Evolutionary conservation across 2,888 invertebrate genomes (phyloP), one percentile per base, ranked within the genome.

Genomic region (Agrochola macilenta): DNA sequence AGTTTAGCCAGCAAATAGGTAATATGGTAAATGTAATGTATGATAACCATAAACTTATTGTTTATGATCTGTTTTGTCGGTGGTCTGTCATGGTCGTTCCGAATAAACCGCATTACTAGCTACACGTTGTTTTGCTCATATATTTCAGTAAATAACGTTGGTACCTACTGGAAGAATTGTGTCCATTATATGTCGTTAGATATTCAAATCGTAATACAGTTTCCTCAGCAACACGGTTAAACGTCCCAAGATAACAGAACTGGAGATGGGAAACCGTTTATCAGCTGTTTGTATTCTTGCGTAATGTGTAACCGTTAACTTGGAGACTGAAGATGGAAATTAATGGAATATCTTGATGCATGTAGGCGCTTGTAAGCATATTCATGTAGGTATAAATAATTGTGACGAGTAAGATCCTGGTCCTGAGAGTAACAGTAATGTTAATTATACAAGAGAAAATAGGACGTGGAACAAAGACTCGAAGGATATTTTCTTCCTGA

Each of bases 361-460:
- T 74, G 86, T 72, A 72, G 86, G 71, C 35, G 78, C 78, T 72
- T 72, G 69, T 68, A 72, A 68, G 74, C 85, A 81, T 85, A 82
- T 85, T 82, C 81, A 85, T 82, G 85, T 72, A 81, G 73, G 61
- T 84, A 80, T 84, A 80, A 84, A 80, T 85, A 82, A 85, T 70
- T 81, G 82, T 82, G 85, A 85, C 65, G 76, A 69, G 85, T 52
- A 35, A 75, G 82, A 85, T 82, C 82, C 85, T 82, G 82, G 69
- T 80, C 46, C 30, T 8, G 4, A 69, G 69, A 74, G 30, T 82
- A 81, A 81, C 74, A 64, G 75, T 84, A 71, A 85, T 60, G 75
- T 54, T 85, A 74, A 73, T 73, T 77, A 30, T 69, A 7, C 43
- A 43, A 63, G 35, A 61, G 64, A 60, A 80, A 78, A 83, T 83